Evolutionary conservation across 2,888 invertebrate species (phyloP), one percentile per base, ranked within the genome.

Genomic region (Agrypnus murinus): DNA sequence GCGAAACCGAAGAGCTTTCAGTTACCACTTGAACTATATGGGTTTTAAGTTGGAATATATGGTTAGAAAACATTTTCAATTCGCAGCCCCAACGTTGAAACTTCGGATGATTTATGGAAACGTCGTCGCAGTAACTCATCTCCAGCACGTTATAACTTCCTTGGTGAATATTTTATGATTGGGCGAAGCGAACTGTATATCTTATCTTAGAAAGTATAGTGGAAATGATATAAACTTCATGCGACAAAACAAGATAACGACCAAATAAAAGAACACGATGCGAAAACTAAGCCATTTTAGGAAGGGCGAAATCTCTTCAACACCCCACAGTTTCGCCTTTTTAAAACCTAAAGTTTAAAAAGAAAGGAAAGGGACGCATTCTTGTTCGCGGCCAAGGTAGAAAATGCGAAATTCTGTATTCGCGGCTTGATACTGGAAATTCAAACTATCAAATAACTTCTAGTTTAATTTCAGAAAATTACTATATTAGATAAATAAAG

Each of bases 91-190:
- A 62, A 62, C 40, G 55, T 36, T 59, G 60, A 71, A 70, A 70
- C 71, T 73, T 77, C 75, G 77, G 78, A 77, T 81, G 80, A 81
- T 81, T 81, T 81, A 81, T 81, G 77, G 76, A 73, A 76, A 75
- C 75, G 75, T 75, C 78, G 72, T 74, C 77, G 74, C 76, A 72
- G 77, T 79, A 80, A 80, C 79, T 80, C 80, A 80, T 81, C 77
- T 71, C 77, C 48, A 72, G 66, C 70, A 77, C 79, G 80, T 81
- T 80, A 80, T 75, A 80, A 78, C 79, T 79, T 80, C 79, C 75
- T 77, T 71, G 75, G 79, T 80, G 81, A 81, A 81, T 81, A 81
- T 81, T 81, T 81, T 81, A 81, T 81, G 81, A 81, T 81, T 65
- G 65, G 55, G 46, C 53, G 55, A 65, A 57, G 65, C 65, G 65